Conservation (phyloP, 1,140 invertebrate genomes). For the Papilio machaon region DNA sequence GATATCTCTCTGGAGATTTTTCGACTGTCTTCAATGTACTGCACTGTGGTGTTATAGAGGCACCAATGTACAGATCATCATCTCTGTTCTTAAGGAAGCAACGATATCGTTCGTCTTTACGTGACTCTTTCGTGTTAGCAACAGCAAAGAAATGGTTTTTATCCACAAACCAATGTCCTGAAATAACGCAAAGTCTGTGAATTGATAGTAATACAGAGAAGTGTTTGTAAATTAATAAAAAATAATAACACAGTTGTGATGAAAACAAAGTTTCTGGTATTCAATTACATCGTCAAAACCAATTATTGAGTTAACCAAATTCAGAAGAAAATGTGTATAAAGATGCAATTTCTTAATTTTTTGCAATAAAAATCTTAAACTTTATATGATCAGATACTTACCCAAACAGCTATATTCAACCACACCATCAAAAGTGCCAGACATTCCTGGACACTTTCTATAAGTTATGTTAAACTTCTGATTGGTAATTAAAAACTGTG, state of each 20-base stretch:
- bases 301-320: too few relatives aligned
- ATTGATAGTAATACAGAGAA: conserved; percentile 3
- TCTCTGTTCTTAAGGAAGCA: conserved; percentile 97
- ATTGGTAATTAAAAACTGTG: conserved; percentile 97
- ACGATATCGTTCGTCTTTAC: conserved; percentile 82
- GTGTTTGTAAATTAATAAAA: too few relatives aligned
- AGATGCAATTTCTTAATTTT: too few relatives aligned
- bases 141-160: conserved; percentile 98
- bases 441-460: conserved; percentile 90
- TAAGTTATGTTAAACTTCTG: conserved; percentile 98
- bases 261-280: too few relatives aligned
- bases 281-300: too few relatives aligned
- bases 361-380: neutral
- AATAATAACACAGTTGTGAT: too few relatives aligned
- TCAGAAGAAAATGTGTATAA: too few relatives aligned
- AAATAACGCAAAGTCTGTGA: conserved; percentile 47
- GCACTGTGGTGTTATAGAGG: conserved; percentile 96
- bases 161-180: conserved; percentile 95
- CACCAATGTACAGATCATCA: conserved; percentile 93
- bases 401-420: conserved; percentile 96
- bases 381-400: conserved; percentile 46
- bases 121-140: conserved; percentile 89
- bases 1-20: conserved; percentile 94
- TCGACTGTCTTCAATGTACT: conserved; percentile 96
- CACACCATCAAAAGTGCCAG: conserved; percentile 93